Percentiles rank a stretch among this genome's conserved stretches.
Evolutionary conservation across 1,140 invertebrate species (phyloP).

Genomic region (Vollenhovia emeryi): DNA sequence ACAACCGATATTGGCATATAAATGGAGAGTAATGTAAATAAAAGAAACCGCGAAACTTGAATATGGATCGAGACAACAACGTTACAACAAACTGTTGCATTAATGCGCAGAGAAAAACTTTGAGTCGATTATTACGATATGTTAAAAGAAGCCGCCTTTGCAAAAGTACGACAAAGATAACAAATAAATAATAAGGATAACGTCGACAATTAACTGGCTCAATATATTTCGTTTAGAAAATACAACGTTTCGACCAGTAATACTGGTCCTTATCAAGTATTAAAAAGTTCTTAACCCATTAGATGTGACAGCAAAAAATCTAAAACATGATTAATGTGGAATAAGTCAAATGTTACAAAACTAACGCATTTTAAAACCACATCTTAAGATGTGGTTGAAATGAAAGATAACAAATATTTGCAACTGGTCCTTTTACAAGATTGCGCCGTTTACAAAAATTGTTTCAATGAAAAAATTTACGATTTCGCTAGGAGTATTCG

Average conservation of each 20-base stretch:
- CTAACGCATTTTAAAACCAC: too few species aligned
- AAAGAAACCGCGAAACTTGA: neutral
- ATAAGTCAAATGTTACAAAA: too few species aligned
- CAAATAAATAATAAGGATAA: too few species aligned
- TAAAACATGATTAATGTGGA: too few species aligned
- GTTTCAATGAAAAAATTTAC: neutral
- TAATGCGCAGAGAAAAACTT: neutral
- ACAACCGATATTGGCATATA: constrained; percentile 18
- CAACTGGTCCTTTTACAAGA: neutral
- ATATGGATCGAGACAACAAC: neutral
- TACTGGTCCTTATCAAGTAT: too few species aligned
- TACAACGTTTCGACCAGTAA: too few species aligned
- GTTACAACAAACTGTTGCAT: neutral
- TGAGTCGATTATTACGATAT: neutral
- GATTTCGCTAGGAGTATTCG: neutral
- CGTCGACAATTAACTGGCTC: too few species aligned
- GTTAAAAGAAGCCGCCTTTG: neutral
- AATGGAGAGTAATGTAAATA: neutral
- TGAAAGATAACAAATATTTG: too few species aligned
- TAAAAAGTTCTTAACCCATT: too few species aligned
- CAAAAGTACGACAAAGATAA: neutral
- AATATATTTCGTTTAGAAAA: too few species aligned
- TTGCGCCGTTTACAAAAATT: neutral
- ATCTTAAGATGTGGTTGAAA: too few species aligned
- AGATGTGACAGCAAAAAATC: too few species aligned